These are phyloP conservation scores for Ceramica pisi DNA, from an alignment of 2,888 invertebrate species.

Conservation along the genomic window DNA sequence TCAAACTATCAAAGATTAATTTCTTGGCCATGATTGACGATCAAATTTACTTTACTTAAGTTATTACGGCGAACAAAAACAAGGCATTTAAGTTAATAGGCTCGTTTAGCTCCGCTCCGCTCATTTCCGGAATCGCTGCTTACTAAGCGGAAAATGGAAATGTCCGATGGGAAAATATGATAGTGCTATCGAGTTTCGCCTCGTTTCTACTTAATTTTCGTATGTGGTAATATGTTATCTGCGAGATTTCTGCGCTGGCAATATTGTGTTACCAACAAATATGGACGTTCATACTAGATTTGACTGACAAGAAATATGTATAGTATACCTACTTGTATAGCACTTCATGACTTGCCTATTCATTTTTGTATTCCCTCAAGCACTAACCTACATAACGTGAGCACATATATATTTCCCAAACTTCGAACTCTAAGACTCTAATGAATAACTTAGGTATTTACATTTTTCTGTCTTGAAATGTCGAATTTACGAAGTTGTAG, in stretches of 20 bases:
- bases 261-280: conserved; percentile 20
- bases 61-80: conserved; percentile 33
- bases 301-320: too few species aligned
- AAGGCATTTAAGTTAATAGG: conserved; percentile 42
- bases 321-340: too few species aligned
- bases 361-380: background rate
- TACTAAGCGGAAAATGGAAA: conserved; percentile 68
- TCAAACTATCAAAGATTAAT: conserved; percentile 37
- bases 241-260: conserved; percentile 15
- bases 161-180: conserved; percentile 64
- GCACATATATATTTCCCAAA: conserved; percentile 11
- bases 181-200: conserved; percentile 59
- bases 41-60: conserved; percentile 19
- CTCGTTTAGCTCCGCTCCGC: conserved; percentile 23
- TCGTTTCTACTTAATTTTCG: conserved; percentile 53
- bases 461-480: too few species aligned
- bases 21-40: conserved; percentile 38
- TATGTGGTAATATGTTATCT: conserved; percentile 38
- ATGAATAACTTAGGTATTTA: too few species aligned
- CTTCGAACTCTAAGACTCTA: background rate
- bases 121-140: conserved; percentile 60
- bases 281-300: too few species aligned
- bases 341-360: conserved; percentile 17
- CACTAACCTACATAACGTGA: conserved; percentile 8
- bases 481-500: too few species aligned